phyloP scores from a whole-genome alignment of 2,113 vertebrate species.

The Zootoca vivipara region DNA sequence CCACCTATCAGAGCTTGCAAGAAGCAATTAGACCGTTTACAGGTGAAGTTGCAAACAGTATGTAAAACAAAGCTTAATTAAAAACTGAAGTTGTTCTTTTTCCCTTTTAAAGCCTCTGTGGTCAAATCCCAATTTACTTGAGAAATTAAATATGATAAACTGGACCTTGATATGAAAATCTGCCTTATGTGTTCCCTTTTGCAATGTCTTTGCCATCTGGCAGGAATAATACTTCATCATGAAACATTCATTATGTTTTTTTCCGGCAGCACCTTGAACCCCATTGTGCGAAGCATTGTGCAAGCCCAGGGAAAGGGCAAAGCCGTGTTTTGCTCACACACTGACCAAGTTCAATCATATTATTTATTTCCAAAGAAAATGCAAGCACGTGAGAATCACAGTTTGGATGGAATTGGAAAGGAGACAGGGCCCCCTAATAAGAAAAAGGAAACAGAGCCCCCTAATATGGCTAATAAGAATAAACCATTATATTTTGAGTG shows the following conservation, averaged over 20 bases:
- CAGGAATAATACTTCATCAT: slow-evolving; percentile 25
- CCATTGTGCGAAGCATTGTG: slow-evolving; percentile 26
- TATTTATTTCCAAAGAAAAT: no score
- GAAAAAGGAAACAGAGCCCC: not conserved
- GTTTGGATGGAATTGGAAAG: not conserved
- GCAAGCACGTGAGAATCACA: not conserved
- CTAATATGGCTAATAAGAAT: not conserved
- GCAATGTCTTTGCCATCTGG: slow-evolving; percentile 23
- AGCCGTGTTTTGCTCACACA: not conserved
- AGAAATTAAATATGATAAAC: slow-evolving; percentile 19
- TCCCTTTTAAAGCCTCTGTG: not conserved
- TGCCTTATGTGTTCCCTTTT: not conserved
- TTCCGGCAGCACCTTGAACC: slow-evolving; percentile 18
- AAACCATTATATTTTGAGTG: not conserved
- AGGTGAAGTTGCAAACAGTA: not conserved
- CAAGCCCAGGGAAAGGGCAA: slow-evolving; percentile 23
- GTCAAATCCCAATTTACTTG: not conserved
- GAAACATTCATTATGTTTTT: slow-evolving; percentile 38
- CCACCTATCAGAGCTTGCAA: slow-evolving; percentile 25
- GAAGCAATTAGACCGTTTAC: slow-evolving; percentile 20
- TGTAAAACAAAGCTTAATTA: slow-evolving; percentile 34
- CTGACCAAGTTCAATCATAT: not conserved
- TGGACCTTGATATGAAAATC: slow-evolving; percentile 24
- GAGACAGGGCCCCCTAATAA: not conserved
- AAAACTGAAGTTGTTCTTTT: not conserved